phyloP scores from a whole-genome alignment of 2,888 invertebrate species.

The Morpho deidamia region DNA sequence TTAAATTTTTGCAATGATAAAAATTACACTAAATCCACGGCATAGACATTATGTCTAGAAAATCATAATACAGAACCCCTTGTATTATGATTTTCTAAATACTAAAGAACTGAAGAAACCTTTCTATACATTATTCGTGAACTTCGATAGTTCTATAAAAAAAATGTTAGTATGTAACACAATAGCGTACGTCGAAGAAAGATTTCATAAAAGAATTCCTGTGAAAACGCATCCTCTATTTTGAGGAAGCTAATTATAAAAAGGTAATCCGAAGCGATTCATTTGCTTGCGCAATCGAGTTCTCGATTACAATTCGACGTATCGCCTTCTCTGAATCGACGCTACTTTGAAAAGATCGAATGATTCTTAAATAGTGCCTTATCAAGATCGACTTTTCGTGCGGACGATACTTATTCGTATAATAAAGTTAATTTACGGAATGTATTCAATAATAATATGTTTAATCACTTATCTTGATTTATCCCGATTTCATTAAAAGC shows the following conservation, averaged over 20 bases:
- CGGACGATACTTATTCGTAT: constrained; percentile 21
- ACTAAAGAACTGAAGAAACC: too few species aligned
- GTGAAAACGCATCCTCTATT: constrained; percentile 52
- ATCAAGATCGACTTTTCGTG: constrained; percentile 31
- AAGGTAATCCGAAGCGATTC: constrained; percentile 61
- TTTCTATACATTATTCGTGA: too few species aligned
- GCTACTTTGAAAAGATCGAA: constrained; percentile 29
- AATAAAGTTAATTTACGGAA: constrained; percentile 20
- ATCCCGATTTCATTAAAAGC: constrained; percentile 8
- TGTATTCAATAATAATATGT: constrained; percentile 15
- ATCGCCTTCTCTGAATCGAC: constrained; percentile 40
- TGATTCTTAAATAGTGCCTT: constrained; percentile 36
- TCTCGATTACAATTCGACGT: constrained; percentile 60
- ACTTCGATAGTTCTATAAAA: background rate
- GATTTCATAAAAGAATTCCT: constrained; percentile 43
- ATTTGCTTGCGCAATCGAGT: constrained; percentile 61
- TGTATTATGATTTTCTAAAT: too few species aligned
- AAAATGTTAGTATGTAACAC: constrained; percentile 28
- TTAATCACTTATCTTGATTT: constrained; percentile 13
- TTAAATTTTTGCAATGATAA: too few species aligned
- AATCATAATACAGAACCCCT: too few species aligned
- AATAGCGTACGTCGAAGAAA: constrained; percentile 40
- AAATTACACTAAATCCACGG: too few species aligned
- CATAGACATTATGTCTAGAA: too few species aligned
- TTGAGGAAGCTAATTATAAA: constrained; percentile 62